Evolutionary conservation across 30 jellyfish, hydroid and myxozoan genomes (phyloP), one percentile per base, ranked within the genome.

Genomic region (Turritopsis rubra): DNA sequence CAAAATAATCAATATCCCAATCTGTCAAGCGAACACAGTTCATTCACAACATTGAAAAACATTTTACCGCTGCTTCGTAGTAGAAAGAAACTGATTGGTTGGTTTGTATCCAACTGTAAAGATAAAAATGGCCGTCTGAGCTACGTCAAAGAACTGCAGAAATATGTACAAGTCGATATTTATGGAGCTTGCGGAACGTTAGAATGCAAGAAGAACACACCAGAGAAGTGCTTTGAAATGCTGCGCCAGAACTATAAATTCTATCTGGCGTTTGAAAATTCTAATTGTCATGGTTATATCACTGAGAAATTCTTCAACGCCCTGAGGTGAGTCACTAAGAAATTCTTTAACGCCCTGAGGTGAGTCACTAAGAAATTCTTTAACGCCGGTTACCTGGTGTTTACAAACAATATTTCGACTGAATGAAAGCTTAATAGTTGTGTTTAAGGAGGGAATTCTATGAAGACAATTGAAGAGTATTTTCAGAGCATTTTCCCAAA

Each of bases 191-290:
- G 82, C 41, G 82, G 82, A 72, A 30, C 28, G 7, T 30, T 74
- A 9, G 41, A 1, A 9, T 74, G 82, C 41, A 22, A 26, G 24
- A 68, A 23, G 0, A 19, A 29, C 17, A 8, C 28, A n/a, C 41
- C 74, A 3, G 21, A 7, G 41, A 9, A 9, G 7, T 74, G 82
- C 41, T 9, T 74, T 26, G 41, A 29, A 23, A 74, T 74, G 82
- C 82, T 74, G 82, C 52, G 41, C 28, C 28, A 29, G 7, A 71
- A 74, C 0, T 74, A 74, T 29, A 26, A 29, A 29, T 74, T 74
- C 23, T 74, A 74, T 74, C 41, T 74, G 82, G 82, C 82, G 82
- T 74, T 74, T 74, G 82, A 74, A 29, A 74, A 74, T 74, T 74
- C 82, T 0, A 74, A 74, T 0, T 74, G 82, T 74, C 65, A 21